phyloP scores from a whole-genome alignment of 2,113 vertebrate genomes.

The Orthonyx spaldingii region DNA sequence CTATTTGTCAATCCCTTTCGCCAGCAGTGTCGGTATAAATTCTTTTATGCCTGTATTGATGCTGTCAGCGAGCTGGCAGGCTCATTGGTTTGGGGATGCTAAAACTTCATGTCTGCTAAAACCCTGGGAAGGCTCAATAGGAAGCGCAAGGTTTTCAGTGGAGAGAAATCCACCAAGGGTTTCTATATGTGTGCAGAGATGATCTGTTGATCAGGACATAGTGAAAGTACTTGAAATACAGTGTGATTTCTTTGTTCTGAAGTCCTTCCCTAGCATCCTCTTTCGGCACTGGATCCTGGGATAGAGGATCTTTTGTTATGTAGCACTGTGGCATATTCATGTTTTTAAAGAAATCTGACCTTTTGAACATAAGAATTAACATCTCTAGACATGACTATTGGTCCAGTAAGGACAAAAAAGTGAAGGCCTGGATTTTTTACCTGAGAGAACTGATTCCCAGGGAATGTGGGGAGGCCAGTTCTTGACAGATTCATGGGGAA shows the following conservation, averaged over 20 bases:
- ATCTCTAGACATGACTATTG: background rate
- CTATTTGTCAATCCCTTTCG: slow-evolving; percentile 28
- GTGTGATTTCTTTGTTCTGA: background rate
- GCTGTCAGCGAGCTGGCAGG: background rate
- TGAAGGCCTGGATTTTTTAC: background rate
- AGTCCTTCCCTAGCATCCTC: background rate
- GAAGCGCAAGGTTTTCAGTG: background rate
- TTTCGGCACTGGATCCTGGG: background rate
- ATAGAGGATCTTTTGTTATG: background rate
- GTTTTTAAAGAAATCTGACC: background rate
- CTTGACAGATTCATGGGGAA: background rate
- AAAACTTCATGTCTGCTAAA: background rate
- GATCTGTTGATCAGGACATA: background rate
- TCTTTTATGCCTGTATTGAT: background rate
- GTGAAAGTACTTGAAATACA: background rate
- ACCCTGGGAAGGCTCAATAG: background rate
- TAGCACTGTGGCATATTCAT: background rate
- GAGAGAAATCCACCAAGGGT: background rate
- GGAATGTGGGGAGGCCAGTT: background rate
- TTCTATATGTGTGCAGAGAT: rapidly evolving
- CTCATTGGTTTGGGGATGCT: background rate
- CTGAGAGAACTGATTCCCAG: background rate
- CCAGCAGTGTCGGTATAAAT: background rate
- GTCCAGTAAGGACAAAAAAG: background rate
- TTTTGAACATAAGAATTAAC: background rate